Percentiles rank a stretch among this genome's conserved stretches.
Conservation (phyloP, 1,140 invertebrate species). For the Drosophila melanica region DNA sequence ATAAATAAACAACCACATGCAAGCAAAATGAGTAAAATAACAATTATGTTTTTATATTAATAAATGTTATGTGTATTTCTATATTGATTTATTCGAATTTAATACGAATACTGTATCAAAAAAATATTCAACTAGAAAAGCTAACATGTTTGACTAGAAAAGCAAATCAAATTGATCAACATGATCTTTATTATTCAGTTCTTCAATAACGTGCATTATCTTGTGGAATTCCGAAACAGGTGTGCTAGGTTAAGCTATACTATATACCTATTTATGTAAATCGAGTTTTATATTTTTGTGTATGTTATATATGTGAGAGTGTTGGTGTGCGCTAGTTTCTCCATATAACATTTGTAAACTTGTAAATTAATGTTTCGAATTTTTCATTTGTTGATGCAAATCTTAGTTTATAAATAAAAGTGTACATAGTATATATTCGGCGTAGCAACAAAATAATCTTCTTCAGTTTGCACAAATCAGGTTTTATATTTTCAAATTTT, state of each 20-base stretch:
- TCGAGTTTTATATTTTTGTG: slow-evolving; percentile 16
- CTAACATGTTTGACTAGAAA: slow-evolving; percentile 16
- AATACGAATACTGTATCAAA: slow-evolving; percentile 26
- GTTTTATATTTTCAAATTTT: too few relatives aligned
- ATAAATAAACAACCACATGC: background rate
- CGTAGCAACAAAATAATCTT: too few relatives aligned
- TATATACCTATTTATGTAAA: slow-evolving; percentile 15
- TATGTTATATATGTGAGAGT: slow-evolving; percentile 1
- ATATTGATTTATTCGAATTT: slow-evolving; percentile 20
- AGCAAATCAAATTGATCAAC: slow-evolving; percentile 23
- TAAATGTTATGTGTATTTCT: slow-evolving; percentile 17
- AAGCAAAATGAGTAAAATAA: slow-evolving; percentile 8
- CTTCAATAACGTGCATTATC: background rate
- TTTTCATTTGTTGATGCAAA: background rate
- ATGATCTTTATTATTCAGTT: slow-evolving; percentile 5
- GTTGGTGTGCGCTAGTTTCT: background rate
- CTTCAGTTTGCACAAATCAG: background rate
- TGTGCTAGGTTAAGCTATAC: slow-evolving; percentile 5
- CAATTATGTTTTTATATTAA: slow-evolving; percentile 28
- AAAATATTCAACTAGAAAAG: slow-evolving; percentile 4
- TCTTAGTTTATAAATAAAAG: background rate
- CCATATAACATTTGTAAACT: background rate
- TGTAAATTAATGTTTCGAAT: background rate
- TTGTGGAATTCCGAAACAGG: slow-evolving; percentile 5
- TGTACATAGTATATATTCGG: slow-evolving; percentile 2